Evolutionary conservation across 2,888 invertebrate species (phyloP).

Genomic region (Lacanobia oleracea): DNA sequence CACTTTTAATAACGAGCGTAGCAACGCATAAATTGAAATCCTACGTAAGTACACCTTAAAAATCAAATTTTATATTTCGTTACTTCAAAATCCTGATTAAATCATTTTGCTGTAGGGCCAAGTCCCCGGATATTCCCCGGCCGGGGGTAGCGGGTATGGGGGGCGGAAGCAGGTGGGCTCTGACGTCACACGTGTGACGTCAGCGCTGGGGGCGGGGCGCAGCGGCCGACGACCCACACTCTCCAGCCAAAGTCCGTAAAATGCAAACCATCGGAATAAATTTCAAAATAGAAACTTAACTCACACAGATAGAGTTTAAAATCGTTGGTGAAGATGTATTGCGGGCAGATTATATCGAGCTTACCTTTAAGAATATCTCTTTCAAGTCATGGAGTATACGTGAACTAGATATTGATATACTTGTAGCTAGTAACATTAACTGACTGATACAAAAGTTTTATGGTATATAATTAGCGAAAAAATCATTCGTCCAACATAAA

Average conservation of each 20-base stretch:
- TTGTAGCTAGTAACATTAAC: neutral
- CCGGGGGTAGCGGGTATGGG: slow-evolving; percentile 64
- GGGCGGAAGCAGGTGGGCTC: slow-evolving; percentile 77
- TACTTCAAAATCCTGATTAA: slow-evolving; percentile 68
- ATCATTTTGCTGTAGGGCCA: slow-evolving; percentile 73
- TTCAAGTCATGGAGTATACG: slow-evolving; percentile 35
- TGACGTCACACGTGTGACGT: slow-evolving; percentile 88
- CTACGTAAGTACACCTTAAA: slow-evolving; percentile 42
- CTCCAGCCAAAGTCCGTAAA: slow-evolving; percentile 63
- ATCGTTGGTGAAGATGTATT: slow-evolving; percentile 8
- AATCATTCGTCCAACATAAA: neutral
- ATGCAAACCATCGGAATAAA: slow-evolving; percentile 54
- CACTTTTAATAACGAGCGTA: slow-evolving; percentile 35
- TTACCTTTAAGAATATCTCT: slow-evolving; percentile 47
- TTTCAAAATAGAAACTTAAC: slow-evolving; percentile 53
- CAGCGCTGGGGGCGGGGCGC: slow-evolving; percentile 81
- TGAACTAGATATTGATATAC: slow-evolving; percentile 27
- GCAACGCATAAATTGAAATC: slow-evolving; percentile 44
- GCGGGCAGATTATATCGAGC: slow-evolving; percentile 43
- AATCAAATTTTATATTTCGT: slow-evolving; percentile 62
- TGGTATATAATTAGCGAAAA: neutral
- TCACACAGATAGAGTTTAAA: slow-evolving; percentile 50
- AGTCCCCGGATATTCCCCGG: slow-evolving; percentile 72
- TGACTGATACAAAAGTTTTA: neutral
- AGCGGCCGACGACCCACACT: slow-evolving; percentile 80